Conservation (phyloP, 2,113 vertebrate species). For the Pluvianellus socialis region DNA sequence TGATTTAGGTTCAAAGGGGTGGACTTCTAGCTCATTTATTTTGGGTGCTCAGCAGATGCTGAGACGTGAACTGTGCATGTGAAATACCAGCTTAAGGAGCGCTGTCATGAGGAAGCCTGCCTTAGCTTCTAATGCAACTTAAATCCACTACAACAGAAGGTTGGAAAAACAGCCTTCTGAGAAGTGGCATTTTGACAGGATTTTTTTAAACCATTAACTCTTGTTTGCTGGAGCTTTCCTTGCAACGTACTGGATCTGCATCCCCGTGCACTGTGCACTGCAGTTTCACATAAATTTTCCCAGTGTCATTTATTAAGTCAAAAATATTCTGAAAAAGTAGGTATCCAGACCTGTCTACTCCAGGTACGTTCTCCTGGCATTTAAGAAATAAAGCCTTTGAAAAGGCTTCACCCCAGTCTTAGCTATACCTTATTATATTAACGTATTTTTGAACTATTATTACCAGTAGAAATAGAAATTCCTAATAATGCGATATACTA, state of each 20-base stretch:
- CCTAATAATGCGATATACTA: neutral
- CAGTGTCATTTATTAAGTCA: neutral
- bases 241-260: neutral
- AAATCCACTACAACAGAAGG: neutral
- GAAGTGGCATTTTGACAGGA: neutral
- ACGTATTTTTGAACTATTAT: neutral
- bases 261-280: rapidly evolving
- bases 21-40: neutral
- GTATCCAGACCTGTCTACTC: neutral
- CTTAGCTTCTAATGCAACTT: neutral
- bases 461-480: neutral
- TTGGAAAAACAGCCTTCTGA: neutral
- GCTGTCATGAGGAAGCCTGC: neutral
- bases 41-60: neutral
- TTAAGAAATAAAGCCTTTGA: neutral
- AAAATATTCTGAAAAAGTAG: neutral
- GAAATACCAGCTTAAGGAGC: neutral
- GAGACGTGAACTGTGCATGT: neutral
- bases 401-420: neutral
- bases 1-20: neutral
- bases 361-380: neutral
- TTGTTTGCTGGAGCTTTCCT: neutral
- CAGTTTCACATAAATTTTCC: neutral
- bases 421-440: neutral
- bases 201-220: neutral